These are phyloP conservation scores for Cheiracanthium punctorium DNA, from an alignment of 2,888 invertebrate species.

Conservation along the genomic window DNA sequence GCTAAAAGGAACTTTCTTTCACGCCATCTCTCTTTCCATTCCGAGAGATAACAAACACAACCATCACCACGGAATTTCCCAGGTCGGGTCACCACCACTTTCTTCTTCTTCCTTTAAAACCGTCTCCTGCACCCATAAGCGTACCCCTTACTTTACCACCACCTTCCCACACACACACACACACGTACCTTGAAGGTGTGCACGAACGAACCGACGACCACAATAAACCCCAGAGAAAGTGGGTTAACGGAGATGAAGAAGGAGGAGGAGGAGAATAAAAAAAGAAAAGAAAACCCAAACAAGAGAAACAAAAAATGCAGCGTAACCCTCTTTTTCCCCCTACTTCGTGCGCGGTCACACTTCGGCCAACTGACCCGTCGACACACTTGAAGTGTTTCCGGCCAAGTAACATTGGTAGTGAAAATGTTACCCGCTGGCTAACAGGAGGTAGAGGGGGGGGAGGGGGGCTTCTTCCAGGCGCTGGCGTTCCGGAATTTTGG, in stretches of 20 bases:
- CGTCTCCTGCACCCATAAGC: neutral
- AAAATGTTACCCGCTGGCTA: slow-evolving; percentile 32
- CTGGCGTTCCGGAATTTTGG: too few relatives aligned
- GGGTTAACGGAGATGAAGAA: slow-evolving; percentile 11
- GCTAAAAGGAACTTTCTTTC: too few relatives aligned
- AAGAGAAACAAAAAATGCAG: neutral
- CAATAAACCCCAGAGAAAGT: slow-evolving; percentile 17
- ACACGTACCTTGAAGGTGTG: neutral
- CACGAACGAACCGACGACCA: neutral
- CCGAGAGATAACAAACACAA: too few relatives aligned
- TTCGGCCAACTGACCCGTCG: slow-evolving; percentile 44
- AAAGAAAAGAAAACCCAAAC: slow-evolving; percentile 6
- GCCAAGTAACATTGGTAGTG: slow-evolving; percentile 65
- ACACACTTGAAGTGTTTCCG: slow-evolving; percentile 60
- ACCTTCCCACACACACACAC: neutral
- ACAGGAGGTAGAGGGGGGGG: neutral
- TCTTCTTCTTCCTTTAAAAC: neutral
- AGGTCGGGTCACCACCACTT: too few relatives aligned
- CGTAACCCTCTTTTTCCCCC: slow-evolving; percentile 1
- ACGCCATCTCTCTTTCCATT: too few relatives aligned
- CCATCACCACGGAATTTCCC: too few relatives aligned
- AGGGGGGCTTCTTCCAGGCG: neutral
- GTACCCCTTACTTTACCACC: too few relatives aligned
- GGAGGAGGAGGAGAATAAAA: too few relatives aligned
- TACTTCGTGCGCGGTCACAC: slow-evolving; percentile 17